Evolutionary conservation across 1,140 invertebrate genomes (phyloP).

Genomic region (Penaeus indicus): DNA sequence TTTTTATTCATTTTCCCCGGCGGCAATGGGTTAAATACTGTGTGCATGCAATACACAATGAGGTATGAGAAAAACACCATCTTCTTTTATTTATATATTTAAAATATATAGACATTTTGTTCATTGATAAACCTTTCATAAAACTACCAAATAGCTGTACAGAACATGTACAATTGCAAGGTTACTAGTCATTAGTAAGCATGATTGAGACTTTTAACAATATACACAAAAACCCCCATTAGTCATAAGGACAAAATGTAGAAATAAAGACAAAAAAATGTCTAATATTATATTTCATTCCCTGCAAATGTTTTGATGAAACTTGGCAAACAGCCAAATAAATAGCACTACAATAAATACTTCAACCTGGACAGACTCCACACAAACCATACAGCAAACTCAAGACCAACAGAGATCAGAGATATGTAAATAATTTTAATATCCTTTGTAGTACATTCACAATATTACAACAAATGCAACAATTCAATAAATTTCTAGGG

Average conservation of each 20-base stretch:
- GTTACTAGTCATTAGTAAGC: conserved; percentile 49
- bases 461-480: no score
- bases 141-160: conserved; percentile 49
- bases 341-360: conserved; percentile 38
- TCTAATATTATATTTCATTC: conserved; percentile 28
- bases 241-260: conserved; percentile 42
- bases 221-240: conserved; percentile 41
- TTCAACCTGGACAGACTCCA: conserved; percentile 26
- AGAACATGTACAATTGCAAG: conserved; percentile 42
- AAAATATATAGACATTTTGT: conserved; percentile 56
- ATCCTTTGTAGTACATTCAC: no score
- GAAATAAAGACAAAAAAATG: conserved; percentile 27
- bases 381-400: conserved; percentile 42
- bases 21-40: no score
- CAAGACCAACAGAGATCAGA: conserved; percentile 21
- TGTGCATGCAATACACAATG: no score
- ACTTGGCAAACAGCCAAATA: conserved; percentile 34
- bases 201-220: conserved; percentile 38
- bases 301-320: conserved; percentile 33
- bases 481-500: no score
- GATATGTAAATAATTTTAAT: conserved; percentile 15
- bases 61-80: no score
- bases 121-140: conserved; percentile 56
- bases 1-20: no score
- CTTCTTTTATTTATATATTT: conserved; percentile 50